These are phyloP conservation scores for Hycleus cichorii DNA, from an alignment of 1,140 invertebrate species.

Conservation along the genomic window DNA sequence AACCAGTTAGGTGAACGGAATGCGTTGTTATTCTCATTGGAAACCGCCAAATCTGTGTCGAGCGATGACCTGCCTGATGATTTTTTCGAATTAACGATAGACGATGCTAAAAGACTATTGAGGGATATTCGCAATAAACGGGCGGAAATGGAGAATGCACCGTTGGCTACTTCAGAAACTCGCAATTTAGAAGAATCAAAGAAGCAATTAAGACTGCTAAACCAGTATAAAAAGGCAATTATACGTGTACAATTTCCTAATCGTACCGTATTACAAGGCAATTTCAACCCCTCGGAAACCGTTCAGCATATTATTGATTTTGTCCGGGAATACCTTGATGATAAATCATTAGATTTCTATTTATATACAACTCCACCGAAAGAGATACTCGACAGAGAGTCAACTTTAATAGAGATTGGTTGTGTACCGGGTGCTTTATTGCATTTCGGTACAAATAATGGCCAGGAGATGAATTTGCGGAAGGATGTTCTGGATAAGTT, in stretches of 20 bases:
- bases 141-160: conserved; percentile 52
- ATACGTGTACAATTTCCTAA: conserved; percentile 77
- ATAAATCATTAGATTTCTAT: conserved; percentile 56
- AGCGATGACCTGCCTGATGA: conserved; percentile 66
- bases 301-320: conserved; percentile 60
- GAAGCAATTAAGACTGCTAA: conserved; percentile 49
- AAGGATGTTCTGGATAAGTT: conserved; percentile 42
- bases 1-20: conserved; percentile 58
- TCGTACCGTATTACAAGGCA: conserved; percentile 68
- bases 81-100: conserved; percentile 74
- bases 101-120: conserved; percentile 66
- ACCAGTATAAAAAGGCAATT: conserved; percentile 63
- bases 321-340: conserved; percentile 56
- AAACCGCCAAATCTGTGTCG: conserved; percentile 46
- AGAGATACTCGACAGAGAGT: conserved; percentile 49
- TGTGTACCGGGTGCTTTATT: conserved; percentile 69
- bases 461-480: conserved; percentile 34
- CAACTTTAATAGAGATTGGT: conserved; percentile 56
- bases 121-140: conserved; percentile 59
- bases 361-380: conserved; percentile 73
- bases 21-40: conserved; percentile 60
- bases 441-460: conserved; percentile 54
- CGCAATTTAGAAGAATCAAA: conserved; percentile 55
- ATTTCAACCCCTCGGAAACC: conserved; percentile 64
- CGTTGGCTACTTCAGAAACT: conserved; percentile 57